A percentile compares a stretch with the other conserved stretches of the same genome.
phyloP scores from a whole-genome alignment of 2,888 invertebrate species.

The Trissolcus japonicus region DNA sequence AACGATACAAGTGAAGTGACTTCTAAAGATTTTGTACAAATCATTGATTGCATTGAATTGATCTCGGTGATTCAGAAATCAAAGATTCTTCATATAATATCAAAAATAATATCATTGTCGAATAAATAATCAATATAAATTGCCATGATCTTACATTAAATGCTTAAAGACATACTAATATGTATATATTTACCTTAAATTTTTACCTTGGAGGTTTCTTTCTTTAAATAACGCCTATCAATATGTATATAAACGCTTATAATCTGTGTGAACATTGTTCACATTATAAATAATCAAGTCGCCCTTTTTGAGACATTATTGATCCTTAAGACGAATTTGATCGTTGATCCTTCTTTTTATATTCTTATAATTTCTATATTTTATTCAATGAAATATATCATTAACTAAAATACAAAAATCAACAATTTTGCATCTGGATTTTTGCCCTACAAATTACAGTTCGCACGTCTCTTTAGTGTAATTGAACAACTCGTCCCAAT shows the following conservation, averaged over 20 bases:
- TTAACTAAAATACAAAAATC: not conserved
- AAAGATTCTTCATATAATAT: conserved; percentile 21
- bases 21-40: not conserved
- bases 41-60: not conserved
- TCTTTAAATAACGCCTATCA: conserved; percentile 18
- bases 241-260: conserved; percentile 37
- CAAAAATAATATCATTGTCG: conserved; percentile 38
- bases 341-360: conserved; percentile 27
- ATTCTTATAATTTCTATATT: too few relatives aligned
- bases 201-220: not conserved
- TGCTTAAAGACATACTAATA: conserved; percentile 19
- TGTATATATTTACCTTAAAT: conserved; percentile 18
- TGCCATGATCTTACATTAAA: conserved; percentile 9
- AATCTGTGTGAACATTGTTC: conserved; percentile 20
- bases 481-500: conserved; percentile 82
- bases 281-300: conserved; percentile 17
- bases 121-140: conserved; percentile 13
- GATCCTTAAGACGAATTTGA: conserved; percentile 48
- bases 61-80: not conserved
- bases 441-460: conserved; percentile 61
- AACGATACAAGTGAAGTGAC: not conserved
- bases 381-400: not conserved
- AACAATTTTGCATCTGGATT: not conserved
- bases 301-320: conserved; percentile 25
- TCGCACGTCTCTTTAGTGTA: conserved; percentile 65